Evolutionary conservation across 2,113 vertebrate species (phyloP), one percentile per base, ranked within the genome.

Genomic region (Rhinolophus ferrumequinum): DNA sequence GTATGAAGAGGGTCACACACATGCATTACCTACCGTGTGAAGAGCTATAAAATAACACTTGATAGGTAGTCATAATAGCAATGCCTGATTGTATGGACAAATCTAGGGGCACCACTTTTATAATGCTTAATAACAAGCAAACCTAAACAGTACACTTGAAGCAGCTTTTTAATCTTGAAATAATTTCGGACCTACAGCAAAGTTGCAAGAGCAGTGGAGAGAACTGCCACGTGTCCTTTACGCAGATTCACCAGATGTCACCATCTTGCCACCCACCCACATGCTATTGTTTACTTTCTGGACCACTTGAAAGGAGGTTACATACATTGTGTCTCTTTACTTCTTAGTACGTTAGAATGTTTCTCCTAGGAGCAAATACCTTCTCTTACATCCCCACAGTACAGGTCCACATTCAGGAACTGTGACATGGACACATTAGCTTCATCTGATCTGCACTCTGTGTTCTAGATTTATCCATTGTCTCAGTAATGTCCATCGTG

Each of bases 371-470:
- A 75, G 21, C 24, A 69, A 0, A 11, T 41, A 4, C 6, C 8
- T 44, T 24, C 30, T 28, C 19, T 13, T 54, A 4, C 10, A 1
- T n/a, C 50, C 15, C 54, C 38, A 0, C 0, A 2, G 69, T 6
- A 3, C 0, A 26, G n/a, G 64, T 14, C 1, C 50, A 22, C 0
- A 0, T 16, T 44, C 22, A 16, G 73, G 41, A 4, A 19, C 4
- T n/a, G 35, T 5, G 22, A 15, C 54, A 0, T 3, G 5, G 73
- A 4, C 12, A 0, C 15, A 1, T 0, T 2, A 2, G 60, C 33
- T 30, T 8, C 3, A 8, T 11, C 24, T 21, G 18, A 19, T 14
- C 18, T 41, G 33, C 8, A 1, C 70, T 1, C 41, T 22, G 1
- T 15, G 22, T 26, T 58, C 73, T 5, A 3, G 6, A 1, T 33